Conservation (phyloP, 2,888 invertebrate genomes). For the Drosophila recens region DNA sequence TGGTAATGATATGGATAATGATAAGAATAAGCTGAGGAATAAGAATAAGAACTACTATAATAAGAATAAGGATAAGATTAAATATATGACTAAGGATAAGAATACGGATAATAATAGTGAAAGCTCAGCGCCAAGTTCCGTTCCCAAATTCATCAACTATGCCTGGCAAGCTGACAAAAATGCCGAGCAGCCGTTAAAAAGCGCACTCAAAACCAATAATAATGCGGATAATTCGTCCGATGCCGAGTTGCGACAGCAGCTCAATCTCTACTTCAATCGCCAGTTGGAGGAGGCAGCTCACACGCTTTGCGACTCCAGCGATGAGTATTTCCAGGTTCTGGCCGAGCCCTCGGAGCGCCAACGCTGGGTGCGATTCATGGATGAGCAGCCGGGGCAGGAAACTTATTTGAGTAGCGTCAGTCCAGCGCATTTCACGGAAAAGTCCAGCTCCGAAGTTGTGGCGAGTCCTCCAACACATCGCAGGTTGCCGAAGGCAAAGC, state of each 20-base stretch:
- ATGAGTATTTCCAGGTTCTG: conserved; percentile 3
- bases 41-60: neutral
- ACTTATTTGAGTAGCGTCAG: neutral
- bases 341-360: neutral
- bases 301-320: neutral
- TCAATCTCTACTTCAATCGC: neutral
- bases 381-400: neutral
- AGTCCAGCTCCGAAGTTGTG: neutral
- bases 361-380: neutral
- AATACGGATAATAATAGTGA: neutral
- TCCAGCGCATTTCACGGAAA: neutral
- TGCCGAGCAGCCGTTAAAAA: neutral
- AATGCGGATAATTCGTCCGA: neutral
- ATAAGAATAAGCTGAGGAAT: neutral
- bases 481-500: neutral
- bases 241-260: neutral
- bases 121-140: neutral
- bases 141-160: neutral
- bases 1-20: too few species aligned
- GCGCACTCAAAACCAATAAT: neutral
- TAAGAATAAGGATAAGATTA: neutral
- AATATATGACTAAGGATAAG: too few species aligned
- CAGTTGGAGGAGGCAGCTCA: neutral
- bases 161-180: neutral
- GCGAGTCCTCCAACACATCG: neutral